Evolutionary conservation across 2,888 invertebrate genomes (phyloP).

Genomic region (Rhagonycha fulva): DNA sequence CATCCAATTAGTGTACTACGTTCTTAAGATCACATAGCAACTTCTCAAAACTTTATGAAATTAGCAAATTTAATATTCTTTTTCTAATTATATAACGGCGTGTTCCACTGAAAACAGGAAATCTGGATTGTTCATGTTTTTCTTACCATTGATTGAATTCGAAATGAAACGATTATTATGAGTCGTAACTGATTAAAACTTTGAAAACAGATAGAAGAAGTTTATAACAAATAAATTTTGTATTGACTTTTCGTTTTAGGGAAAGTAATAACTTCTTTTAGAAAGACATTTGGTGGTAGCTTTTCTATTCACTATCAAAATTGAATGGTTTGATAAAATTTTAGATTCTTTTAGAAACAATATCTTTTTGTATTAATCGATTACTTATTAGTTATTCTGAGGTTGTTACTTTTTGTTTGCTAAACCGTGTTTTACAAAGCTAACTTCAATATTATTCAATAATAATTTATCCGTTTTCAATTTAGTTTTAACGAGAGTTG

Average conservation of each 20-base stretch:
- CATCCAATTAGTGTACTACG: neutral
- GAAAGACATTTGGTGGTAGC: conserved; percentile 23
- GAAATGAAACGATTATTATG: neutral
- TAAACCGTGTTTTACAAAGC: neutral
- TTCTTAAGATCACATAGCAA: neutral
- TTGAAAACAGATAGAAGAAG: neutral
- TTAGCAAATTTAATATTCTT: neutral
- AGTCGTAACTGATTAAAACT: neutral
- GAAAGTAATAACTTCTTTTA: conserved; percentile 18
- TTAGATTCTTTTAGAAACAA: neutral
- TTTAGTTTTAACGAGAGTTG: neutral
- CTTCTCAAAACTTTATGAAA: neutral
- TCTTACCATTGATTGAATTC: neutral
- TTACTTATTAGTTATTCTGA: neutral
- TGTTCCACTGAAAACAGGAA: neutral
- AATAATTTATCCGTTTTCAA: neutral
- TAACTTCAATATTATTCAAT: neutral
- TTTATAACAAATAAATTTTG: conserved; percentile 15
- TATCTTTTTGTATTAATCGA: neutral
- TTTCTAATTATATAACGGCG: neutral
- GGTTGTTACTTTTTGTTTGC: neutral
- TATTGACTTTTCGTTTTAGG: conserved; percentile 9
- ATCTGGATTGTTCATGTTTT: neutral
- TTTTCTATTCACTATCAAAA: conserved; percentile 21
- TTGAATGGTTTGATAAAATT: conserved; percentile 26